These are phyloP conservation scores for Semotilus atromaculatus DNA, from an alignment of 2,797 vertebrate genomes.

Conservation along the genomic window DNA sequence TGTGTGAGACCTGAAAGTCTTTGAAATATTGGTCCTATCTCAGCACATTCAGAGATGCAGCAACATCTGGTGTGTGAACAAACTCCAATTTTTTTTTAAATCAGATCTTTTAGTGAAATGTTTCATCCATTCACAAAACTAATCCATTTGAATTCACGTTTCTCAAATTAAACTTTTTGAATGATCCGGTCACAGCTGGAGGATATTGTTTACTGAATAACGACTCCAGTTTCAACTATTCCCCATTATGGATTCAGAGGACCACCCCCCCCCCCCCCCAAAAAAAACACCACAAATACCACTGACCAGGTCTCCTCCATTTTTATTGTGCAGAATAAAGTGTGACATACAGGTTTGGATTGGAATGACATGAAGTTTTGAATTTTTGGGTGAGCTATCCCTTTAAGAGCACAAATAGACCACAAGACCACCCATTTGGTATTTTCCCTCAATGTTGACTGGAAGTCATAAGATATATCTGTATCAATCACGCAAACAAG, in stretches of 20 bases:
- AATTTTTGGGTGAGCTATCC: neutral
- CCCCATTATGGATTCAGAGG: neutral
- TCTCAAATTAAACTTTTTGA: neutral
- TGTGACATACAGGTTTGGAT: conserved; percentile 24
- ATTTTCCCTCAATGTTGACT: conserved; percentile 28
- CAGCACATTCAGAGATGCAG: neutral
- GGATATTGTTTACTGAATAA: neutral
- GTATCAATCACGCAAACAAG: conserved; percentile 54
- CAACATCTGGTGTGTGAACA: neutral
- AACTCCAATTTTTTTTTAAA: neutral
- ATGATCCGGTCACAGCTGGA: neutral
- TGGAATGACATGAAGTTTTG: neutral
- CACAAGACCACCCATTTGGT: conserved; percentile 47
- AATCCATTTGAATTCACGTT: neutral
- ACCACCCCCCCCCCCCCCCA: no score
- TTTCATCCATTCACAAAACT: neutral
- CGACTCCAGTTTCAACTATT: neutral
- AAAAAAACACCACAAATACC: no score
- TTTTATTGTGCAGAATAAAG: neutral
- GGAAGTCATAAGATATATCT: conserved; percentile 31
- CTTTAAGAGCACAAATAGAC: neutral
- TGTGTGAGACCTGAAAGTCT: neutral
- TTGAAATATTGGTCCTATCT: neutral
- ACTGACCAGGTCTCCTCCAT: no score
- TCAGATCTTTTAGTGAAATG: neutral